These are phyloP conservation scores for Zaprionus africanus DNA, from an alignment of 1,140 invertebrate genomes.

Conservation along the genomic window DNA sequence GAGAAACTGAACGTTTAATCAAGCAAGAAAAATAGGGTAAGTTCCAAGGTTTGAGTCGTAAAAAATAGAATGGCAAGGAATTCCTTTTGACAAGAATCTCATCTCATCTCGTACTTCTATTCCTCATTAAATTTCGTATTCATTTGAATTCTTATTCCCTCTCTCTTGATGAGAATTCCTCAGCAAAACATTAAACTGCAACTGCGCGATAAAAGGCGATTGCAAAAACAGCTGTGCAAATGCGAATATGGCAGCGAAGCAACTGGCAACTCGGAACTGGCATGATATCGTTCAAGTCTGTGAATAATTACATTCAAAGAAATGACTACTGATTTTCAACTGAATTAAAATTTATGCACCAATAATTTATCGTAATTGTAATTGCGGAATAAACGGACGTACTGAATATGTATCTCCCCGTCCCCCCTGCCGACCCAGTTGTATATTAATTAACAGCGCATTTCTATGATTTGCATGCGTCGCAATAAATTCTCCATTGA, in stretches of 20 bases:
- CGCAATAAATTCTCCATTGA: constrained; percentile 40
- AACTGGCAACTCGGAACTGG: background rate
- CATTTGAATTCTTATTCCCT: constrained; percentile 11
- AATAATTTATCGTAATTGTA: constrained; percentile 45
- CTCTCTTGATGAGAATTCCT: constrained; percentile 49
- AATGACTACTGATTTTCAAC: constrained; percentile 5
- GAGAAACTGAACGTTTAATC: constrained; percentile 45
- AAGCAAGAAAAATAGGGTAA: constrained; percentile 43
- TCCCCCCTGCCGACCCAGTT: background rate
- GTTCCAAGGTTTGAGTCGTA: constrained; percentile 8
- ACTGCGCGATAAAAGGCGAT: constrained; percentile 46
- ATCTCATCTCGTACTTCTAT: background rate
- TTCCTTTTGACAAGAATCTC: background rate
- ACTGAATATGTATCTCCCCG: constrained; percentile 17
- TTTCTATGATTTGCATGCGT: constrained; percentile 55
- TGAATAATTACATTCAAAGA: constrained; percentile 28
- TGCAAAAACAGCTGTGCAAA: constrained; percentile 48
- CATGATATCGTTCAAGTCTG: constrained; percentile 27
- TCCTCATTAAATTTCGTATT: constrained; percentile 9
- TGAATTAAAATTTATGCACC: constrained; percentile 42
- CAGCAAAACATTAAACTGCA: constrained; percentile 41
- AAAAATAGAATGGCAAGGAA: background rate
- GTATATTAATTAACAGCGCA: constrained; percentile 52
- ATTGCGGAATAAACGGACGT: constrained; percentile 26
- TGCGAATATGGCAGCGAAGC: constrained; percentile 20